A percentile compares a stretch with the other conserved stretches of the same genome.
Conservation (phyloP, 2,888 invertebrate species). For the Andrena hattorfiana region DNA sequence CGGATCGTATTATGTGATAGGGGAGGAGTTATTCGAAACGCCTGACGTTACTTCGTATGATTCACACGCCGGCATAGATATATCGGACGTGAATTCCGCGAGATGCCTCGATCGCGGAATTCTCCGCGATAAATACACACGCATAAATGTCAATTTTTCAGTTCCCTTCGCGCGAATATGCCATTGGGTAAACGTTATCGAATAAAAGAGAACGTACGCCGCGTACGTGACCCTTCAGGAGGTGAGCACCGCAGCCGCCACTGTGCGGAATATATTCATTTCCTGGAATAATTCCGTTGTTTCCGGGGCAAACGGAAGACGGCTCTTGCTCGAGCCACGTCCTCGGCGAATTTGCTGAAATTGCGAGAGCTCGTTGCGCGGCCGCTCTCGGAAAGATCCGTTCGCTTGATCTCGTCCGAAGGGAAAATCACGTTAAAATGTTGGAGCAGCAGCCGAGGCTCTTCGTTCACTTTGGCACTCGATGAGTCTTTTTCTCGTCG, state of each 20-base stretch:
- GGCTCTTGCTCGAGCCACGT: background rate
- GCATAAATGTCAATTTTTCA: constrained; percentile 54
- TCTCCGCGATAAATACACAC: constrained; percentile 24
- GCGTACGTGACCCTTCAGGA: constrained; percentile 1
- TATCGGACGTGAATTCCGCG: constrained; percentile 37
- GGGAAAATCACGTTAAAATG: background rate
- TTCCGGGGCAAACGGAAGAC: constrained; percentile 3
- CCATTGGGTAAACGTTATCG: constrained; percentile 24
- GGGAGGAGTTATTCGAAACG: constrained; percentile 43
- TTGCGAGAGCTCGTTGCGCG: background rate
- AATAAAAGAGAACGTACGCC: constrained; percentile 17
- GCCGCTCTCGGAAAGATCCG: background rate
- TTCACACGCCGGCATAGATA: constrained; percentile 13
- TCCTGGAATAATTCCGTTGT: constrained; percentile 33
- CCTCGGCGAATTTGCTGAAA: background rate
- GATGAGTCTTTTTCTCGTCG: background rate
- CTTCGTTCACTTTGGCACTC: background rate
- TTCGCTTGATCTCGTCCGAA: background rate
- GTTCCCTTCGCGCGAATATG: constrained; percentile 6
- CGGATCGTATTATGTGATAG: constrained; percentile 58
- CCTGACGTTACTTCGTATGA: constrained; percentile 56
- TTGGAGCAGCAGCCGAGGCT: background rate
- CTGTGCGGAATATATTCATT: constrained; percentile 36
- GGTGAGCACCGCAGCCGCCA: background rate
- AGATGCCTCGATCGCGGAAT: constrained; percentile 1